Evolutionary conservation across 1,140 invertebrate species (phyloP).

Genomic region (Sitophilus oryzae): DNA sequence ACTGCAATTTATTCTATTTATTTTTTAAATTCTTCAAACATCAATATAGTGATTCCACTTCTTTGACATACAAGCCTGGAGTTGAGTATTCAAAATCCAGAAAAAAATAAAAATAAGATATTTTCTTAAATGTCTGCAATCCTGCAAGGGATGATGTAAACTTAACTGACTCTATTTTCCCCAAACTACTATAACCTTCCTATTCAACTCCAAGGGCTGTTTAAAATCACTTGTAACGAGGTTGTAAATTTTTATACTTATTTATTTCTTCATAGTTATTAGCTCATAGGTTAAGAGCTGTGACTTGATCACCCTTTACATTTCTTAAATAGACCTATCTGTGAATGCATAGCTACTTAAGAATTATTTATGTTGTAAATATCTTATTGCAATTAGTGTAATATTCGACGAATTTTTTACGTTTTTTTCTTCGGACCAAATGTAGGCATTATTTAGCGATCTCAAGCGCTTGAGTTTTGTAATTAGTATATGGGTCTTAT

Average conservation of each 20-base stretch:
- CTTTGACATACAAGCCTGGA: too few species aligned
- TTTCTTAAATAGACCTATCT: constrained; percentile 20
- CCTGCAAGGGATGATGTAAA: too few species aligned
- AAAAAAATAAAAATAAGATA: too few species aligned
- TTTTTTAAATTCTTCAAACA: too few species aligned
- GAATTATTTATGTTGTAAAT: constrained; percentile 17
- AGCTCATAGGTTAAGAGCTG: constrained; percentile 1
- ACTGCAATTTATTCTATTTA: too few species aligned
- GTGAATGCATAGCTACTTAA: constrained; percentile 26
- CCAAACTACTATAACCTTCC: too few species aligned
- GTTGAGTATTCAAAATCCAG: too few species aligned
- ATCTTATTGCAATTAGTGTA: constrained; percentile 5
- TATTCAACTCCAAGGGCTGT: background rate
- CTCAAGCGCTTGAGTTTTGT: too few species aligned
- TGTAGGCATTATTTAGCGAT: constrained; percentile 21
- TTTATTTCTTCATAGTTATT: background rate
- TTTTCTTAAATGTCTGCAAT: too few species aligned
- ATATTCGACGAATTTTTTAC: background rate
- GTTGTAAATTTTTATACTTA: background rate
- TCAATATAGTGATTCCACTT: too few species aligned
- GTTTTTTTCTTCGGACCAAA: constrained; percentile 30
- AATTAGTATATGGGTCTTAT: too few species aligned
- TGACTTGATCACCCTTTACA: constrained; percentile 9
- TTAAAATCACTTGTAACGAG: background rate
- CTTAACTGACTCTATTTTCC: too few species aligned